These are phyloP conservation scores for Ctenopoma kingsleyae DNA, from an alignment of 2,797 vertebrate species.

Conservation along the genomic window DNA sequence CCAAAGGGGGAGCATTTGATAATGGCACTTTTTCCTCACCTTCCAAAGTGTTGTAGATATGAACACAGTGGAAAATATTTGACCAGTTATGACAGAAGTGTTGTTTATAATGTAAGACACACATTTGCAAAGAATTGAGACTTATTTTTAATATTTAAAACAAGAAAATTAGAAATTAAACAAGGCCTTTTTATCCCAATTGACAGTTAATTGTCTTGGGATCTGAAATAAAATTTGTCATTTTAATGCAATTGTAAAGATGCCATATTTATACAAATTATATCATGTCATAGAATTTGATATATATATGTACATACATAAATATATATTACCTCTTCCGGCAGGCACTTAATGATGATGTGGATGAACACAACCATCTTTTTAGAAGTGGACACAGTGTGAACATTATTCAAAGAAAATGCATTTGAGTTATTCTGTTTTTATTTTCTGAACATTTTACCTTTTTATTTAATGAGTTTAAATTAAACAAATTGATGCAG, in stretches of 20 bases:
- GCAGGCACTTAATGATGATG: slow-evolving; percentile 86
- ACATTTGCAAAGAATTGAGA: slow-evolving; percentile 94
- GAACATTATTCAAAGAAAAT: slow-evolving; percentile 79
- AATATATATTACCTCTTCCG: slow-evolving; percentile 89
- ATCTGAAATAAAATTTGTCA: slow-evolving; percentile 90
- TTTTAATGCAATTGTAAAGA: slow-evolving; percentile 95
- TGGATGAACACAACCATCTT: slow-evolving; percentile 72
- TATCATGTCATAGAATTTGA: slow-evolving; percentile 84
- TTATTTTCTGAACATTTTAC: slow-evolving; percentile 82
- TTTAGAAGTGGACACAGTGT: slow-evolving; percentile 73
- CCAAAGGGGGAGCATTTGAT: slow-evolving; percentile 69
- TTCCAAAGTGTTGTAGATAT: slow-evolving; percentile 88
- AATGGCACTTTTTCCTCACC: slow-evolving; percentile 82
- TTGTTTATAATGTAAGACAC: slow-evolving; percentile 95
- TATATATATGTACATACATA: slow-evolving; percentile 83
- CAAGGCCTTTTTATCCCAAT: slow-evolving; percentile 89
- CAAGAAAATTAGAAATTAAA: slow-evolving; percentile 89
- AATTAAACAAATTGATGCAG: slow-evolving; percentile 86
- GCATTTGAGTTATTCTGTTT: slow-evolving; percentile 73
- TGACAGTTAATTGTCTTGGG: slow-evolving; percentile 83
- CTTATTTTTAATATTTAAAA: slow-evolving; percentile 98
- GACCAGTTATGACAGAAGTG: slow-evolving; percentile 83
- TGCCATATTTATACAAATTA: slow-evolving; percentile 92
- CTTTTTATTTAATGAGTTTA: slow-evolving; percentile 95
- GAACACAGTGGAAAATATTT: slow-evolving; percentile 80